Conservation (phyloP, 1,140 invertebrate species). For the Bombus sylvicola region DNA sequence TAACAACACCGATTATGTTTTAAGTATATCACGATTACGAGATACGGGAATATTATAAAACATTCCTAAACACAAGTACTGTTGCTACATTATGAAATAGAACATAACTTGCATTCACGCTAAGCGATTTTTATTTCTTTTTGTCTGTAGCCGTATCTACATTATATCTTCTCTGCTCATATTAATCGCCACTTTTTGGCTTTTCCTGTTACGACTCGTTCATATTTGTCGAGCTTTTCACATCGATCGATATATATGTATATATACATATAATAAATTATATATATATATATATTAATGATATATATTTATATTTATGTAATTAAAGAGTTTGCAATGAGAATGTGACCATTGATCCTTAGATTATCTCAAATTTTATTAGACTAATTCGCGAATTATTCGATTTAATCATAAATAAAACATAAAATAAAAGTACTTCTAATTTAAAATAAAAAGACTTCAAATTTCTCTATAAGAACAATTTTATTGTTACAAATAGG, state of each 20-base stretch:
- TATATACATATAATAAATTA: slow-evolving; percentile 27
- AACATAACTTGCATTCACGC: slow-evolving; percentile 24
- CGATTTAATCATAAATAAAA: not conserved
- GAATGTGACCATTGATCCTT: not conserved
- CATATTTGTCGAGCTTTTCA: slow-evolving; percentile 25
- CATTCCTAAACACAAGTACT: slow-evolving; percentile 40
- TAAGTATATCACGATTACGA: slow-evolving; percentile 38
- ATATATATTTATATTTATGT: slow-evolving; percentile 40
- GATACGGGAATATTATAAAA: slow-evolving; percentile 53
- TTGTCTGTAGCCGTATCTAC: slow-evolving; percentile 27
- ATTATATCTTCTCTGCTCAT: slow-evolving; percentile 45
- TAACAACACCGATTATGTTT: slow-evolving; percentile 52
- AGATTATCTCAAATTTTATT: slow-evolving; percentile 1
- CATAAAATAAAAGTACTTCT: not conserved
- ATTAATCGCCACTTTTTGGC: slow-evolving; percentile 41
- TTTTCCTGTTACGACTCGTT: slow-evolving; percentile 43
- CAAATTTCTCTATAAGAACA: not conserved
- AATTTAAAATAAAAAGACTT: not conserved
- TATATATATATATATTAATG: slow-evolving; percentile 5
- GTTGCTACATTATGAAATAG: slow-evolving; percentile 25
- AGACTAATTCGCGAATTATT: not conserved
- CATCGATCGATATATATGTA: slow-evolving; percentile 41
- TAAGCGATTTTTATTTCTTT: slow-evolving; percentile 14
- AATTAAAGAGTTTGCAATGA: slow-evolving; percentile 18
- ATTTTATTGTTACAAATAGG: not conserved